Evolutionary conservation across 2,113 vertebrate genomes (phyloP).

Genomic region (Syngnathoides biaculeatus): DNA sequence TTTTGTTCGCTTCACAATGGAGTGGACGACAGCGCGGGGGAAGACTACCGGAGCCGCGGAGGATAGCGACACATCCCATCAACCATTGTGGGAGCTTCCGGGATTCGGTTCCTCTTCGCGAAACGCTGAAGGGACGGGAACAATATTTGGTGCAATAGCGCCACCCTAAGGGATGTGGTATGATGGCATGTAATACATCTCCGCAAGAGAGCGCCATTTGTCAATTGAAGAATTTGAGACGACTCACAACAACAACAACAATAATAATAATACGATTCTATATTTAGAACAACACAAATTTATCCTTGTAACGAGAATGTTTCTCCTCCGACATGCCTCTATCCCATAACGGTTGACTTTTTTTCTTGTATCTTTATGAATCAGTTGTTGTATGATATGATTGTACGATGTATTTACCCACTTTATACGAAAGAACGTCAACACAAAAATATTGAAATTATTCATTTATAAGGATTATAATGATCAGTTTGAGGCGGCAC

Average conservation of each 20-base stretch:
- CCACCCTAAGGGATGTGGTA: neutral
- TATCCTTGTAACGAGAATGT: neutral
- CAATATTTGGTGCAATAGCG: neutral
- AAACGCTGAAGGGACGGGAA: neutral
- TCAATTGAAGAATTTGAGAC: neutral
- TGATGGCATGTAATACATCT: neutral
- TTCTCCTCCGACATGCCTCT: neutral
- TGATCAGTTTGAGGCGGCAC: too few species aligned
- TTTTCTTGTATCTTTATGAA: neutral
- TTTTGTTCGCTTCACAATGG: constrained; percentile 2
- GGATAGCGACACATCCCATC: constrained; percentile 37
- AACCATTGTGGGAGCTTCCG: constrained; percentile 43
- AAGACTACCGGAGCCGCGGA: constrained; percentile 3
- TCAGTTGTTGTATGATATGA: neutral
- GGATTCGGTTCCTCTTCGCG: constrained; percentile 38
- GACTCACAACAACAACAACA: neutral
- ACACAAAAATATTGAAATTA: too few species aligned
- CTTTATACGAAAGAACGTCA: too few species aligned
- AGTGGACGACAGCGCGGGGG: constrained; percentile 3
- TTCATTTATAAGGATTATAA: too few species aligned
- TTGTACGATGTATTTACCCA: too few species aligned
- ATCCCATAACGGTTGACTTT: too few species aligned
- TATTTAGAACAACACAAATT: neutral
- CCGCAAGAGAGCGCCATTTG: constrained; percentile 31
- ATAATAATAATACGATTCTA: neutral